These are phyloP conservation scores for Notocelia uddmanniana DNA, from an alignment of 2,888 invertebrate species.

Conservation along the genomic window DNA sequence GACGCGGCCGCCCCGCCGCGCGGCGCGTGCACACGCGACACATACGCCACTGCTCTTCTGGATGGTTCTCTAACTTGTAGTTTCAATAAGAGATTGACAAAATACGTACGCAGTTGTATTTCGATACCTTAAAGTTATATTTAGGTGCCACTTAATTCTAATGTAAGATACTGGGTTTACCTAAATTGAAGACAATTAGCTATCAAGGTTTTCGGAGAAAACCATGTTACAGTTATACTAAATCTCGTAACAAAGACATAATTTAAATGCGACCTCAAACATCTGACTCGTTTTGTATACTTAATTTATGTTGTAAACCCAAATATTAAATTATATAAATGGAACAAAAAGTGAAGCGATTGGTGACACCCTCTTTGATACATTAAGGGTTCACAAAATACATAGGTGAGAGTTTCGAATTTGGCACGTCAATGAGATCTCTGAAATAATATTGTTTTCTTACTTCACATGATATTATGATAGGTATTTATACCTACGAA, in stretches of 20 bases:
- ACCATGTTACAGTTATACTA: constrained; percentile 54
- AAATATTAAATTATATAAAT: not conserved
- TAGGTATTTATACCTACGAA: not conserved
- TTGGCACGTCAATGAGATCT: not conserved
- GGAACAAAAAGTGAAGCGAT: not conserved
- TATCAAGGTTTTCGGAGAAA: constrained; percentile 79
- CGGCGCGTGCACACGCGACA: not conserved
- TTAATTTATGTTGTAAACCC: not conserved
- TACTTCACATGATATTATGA: not conserved
- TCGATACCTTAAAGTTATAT: constrained; percentile 13
- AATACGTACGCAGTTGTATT: constrained; percentile 28
- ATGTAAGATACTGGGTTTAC: not conserved
- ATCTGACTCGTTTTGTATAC: not conserved
- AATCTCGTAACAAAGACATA: not conserved
- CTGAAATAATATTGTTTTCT: not conserved
- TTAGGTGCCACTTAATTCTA: not conserved
- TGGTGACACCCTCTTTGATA: not conserved
- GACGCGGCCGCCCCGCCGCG: constrained; percentile 53
- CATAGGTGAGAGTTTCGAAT: not conserved
- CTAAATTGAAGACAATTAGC: constrained; percentile 67
- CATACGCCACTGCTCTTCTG: constrained; percentile 2
- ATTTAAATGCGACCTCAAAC: not conserved
- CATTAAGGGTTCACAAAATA: not conserved
- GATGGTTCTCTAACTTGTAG: not conserved
- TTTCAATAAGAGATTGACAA: constrained; percentile 17